A percentile compares a stretch with the other conserved stretches of the same genome.
These are phyloP conservation scores for Crax fasciolata DNA, from an alignment of 2,797 vertebrate genomes.

Conservation along the genomic window DNA sequence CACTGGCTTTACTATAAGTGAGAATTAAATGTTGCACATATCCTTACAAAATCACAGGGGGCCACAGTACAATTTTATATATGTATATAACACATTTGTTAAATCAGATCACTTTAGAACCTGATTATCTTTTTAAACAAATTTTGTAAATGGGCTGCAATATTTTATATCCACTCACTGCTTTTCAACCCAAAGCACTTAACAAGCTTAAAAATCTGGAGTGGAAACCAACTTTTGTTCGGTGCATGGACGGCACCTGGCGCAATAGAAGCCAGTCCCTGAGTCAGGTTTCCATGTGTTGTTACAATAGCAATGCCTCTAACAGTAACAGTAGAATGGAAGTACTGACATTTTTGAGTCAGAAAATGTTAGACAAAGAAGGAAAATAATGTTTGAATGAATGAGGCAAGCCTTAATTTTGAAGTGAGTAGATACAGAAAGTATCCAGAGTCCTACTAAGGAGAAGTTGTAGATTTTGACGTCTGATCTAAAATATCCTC, in stretches of 20 bases:
- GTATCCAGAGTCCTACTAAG: neutral
- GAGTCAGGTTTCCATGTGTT: slow-evolving; percentile 2
- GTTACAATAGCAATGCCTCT: neutral
- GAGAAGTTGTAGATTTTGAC: neutral
- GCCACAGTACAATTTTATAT: slow-evolving; percentile 31
- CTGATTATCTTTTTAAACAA: slow-evolving; percentile 69
- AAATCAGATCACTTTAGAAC: slow-evolving; percentile 50
- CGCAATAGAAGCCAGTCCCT: neutral
- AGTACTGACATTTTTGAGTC: slow-evolving; percentile 21
- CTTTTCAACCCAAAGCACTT: slow-evolving; percentile 50
- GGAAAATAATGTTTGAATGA: neutral
- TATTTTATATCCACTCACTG: slow-evolving; percentile 66
- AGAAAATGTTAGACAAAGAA: neutral
- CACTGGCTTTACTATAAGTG: slow-evolving; percentile 52
- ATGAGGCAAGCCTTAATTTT: neutral
- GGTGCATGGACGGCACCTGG: neutral
- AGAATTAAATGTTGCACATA: slow-evolving; percentile 55
- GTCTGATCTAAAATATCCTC: neutral
- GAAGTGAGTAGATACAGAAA: neutral
- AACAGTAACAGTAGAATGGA: slow-evolving; percentile 16
- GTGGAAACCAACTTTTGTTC: slow-evolving; percentile 38
- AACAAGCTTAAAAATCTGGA: slow-evolving; percentile 48
- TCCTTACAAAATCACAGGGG: slow-evolving; percentile 23
- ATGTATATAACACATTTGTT: slow-evolving; percentile 27
- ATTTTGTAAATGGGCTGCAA: slow-evolving; percentile 57